phyloP scores from a whole-genome alignment of 2,888 invertebrate genomes.

The Eupithecia inturbata region DNA sequence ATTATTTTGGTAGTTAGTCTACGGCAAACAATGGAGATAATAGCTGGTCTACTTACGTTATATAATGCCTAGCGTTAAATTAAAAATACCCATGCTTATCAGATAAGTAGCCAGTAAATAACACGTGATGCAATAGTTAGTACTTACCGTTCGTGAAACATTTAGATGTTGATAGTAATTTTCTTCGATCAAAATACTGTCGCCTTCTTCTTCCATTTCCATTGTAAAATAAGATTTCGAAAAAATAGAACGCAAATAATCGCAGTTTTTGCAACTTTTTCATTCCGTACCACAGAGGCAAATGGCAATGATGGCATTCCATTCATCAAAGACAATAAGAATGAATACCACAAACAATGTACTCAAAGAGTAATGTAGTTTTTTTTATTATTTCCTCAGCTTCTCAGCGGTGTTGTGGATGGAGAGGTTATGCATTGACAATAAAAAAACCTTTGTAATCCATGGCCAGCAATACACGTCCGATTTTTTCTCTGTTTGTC shows the following conservation, averaged over 20 bases:
- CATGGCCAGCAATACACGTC: too few species aligned
- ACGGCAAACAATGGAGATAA: not conserved
- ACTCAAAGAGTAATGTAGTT: too few species aligned
- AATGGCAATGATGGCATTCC: too few species aligned
- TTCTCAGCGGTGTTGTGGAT: too few species aligned
- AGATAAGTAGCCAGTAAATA: slow-evolving; percentile 43
- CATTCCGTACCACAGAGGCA: not conserved
- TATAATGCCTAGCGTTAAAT: slow-evolving; percentile 45
- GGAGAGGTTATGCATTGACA: too few species aligned
- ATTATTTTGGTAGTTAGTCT: not conserved
- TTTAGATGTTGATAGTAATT: slow-evolving; percentile 95
- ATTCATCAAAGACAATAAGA: too few species aligned
- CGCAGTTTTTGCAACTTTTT: slow-evolving; percentile 4
- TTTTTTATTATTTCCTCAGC: too few species aligned
- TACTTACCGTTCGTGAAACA: slow-evolving; percentile 93
- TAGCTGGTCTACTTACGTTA: slow-evolving; percentile 41
- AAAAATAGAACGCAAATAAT: slow-evolving; percentile 36
- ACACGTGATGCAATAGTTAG: slow-evolving; percentile 69
- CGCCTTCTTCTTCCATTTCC: slow-evolving; percentile 87
- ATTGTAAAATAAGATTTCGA: slow-evolving; percentile 45
- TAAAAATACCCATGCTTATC: slow-evolving; percentile 53
- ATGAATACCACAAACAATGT: too few species aligned
- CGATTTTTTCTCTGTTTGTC: too few species aligned
- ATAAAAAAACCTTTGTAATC: too few species aligned
- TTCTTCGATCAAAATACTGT: slow-evolving; percentile 88